Evolutionary conservation across 2,888 invertebrate species (phyloP).

Genomic region (Oeneis ivallda): DNA sequence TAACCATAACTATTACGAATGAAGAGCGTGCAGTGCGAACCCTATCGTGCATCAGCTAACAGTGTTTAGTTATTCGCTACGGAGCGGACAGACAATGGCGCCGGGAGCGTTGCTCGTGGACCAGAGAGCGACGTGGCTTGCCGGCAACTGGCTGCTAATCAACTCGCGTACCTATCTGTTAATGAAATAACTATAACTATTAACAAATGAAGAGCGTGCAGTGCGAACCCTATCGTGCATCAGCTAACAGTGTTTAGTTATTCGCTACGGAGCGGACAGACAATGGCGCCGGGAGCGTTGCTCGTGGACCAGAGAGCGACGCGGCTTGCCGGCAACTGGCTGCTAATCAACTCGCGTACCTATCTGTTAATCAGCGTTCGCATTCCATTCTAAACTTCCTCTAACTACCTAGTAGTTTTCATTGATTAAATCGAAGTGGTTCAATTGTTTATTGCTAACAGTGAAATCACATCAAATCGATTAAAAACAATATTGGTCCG

Average conservation of each 20-base stretch:
- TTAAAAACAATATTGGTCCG: no score
- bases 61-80: constrained; percentile 70
- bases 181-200: background rate
- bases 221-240: constrained; percentile 52
- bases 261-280: constrained; percentile 56
- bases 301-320: constrained; percentile 57
- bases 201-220: background rate
- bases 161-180: constrained; percentile 41
- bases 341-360: constrained; percentile 44
- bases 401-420: constrained; percentile 29
- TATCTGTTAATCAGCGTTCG: constrained; percentile 35
- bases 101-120: constrained; percentile 58
- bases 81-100: constrained; percentile 63
- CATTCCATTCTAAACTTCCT: constrained; percentile 38
- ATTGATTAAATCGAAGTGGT: constrained; percentile 32
- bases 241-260: constrained; percentile 74
- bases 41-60: constrained; percentile 60
- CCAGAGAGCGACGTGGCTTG: constrained; percentile 57
- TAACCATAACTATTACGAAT: background rate
- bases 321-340: constrained; percentile 50
- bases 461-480: background rate
- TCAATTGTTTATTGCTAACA: constrained; percentile 3
- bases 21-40: constrained; percentile 44
- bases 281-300: constrained; percentile 63
- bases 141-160: constrained; percentile 46